phyloP scores from a whole-genome alignment of 2,888 invertebrate genomes.

The Dilophus febrilis region DNA sequence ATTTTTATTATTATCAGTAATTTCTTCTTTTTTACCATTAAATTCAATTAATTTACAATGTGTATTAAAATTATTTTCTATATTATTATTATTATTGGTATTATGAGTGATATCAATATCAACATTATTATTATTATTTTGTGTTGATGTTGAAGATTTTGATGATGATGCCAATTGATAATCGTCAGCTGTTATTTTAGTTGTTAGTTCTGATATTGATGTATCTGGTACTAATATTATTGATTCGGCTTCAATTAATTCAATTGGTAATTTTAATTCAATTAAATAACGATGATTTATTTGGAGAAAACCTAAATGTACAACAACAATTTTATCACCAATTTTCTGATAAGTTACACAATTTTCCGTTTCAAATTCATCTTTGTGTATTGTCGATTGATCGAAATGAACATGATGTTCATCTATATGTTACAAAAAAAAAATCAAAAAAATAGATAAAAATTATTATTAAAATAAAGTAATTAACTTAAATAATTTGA shows the following conservation, averaged over 20 bases:
- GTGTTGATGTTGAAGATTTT: no score
- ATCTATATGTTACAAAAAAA: no score
- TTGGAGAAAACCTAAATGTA: conserved; percentile 30
- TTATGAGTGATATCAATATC: no score
- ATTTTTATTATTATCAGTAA: conserved; percentile 12
- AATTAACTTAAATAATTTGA: neutral
- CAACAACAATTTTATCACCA: conserved; percentile 26
- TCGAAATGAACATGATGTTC: conserved; percentile 31
- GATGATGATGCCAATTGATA: no score
- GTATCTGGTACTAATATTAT: conserved; percentile 22
- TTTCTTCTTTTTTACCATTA: conserved; percentile 14
- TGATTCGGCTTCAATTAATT: conserved; percentile 16
- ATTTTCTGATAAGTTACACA: conserved; percentile 24
- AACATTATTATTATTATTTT: no score
- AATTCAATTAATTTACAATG: conserved; percentile 29
- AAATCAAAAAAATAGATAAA: neutral
- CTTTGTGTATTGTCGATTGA: conserved; percentile 20
- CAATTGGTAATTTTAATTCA: conserved; percentile 24
- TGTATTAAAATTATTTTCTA: conserved; percentile 24
- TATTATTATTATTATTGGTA: no score
- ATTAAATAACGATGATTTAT: conserved; percentile 28
- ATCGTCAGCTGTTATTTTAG: conserved; percentile 22
- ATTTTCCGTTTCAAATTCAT: conserved; percentile 24
- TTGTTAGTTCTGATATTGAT: no score
- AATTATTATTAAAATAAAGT: neutral